phyloP scores from a whole-genome alignment of 2,113 vertebrate species.

The Bungarus multicinctus region DNA sequence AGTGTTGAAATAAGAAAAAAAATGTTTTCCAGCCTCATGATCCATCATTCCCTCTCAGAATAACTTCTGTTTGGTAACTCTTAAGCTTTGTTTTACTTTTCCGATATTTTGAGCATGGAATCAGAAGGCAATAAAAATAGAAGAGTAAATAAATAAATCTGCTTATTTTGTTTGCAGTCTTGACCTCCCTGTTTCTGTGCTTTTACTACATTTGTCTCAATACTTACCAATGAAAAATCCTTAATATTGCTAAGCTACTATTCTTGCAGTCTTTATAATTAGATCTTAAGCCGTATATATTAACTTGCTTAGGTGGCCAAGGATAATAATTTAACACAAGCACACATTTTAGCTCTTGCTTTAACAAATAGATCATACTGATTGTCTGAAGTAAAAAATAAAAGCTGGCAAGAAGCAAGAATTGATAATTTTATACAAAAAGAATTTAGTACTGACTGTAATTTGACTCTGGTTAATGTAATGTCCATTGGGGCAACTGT shows the following conservation, averaged over 20 bases:
- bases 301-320: slow-evolving; percentile 32
- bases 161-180: slow-evolving; percentile 16
- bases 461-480: background rate
- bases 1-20: background rate
- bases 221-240: slow-evolving; percentile 8
- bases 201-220: slow-evolving; percentile 22
- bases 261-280: slow-evolving; percentile 11
- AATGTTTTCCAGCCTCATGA: background rate
- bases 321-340: slow-evolving; percentile 16
- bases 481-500: background rate
- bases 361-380: slow-evolving; percentile 28
- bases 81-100: background rate
- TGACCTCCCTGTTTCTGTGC: background rate
- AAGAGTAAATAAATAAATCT: slow-evolving; percentile 35
- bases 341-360: slow-evolving; percentile 24
- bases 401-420: slow-evolving; percentile 3
- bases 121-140: slow-evolving; percentile 24
- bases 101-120: slow-evolving; percentile 1
- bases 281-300: slow-evolving; percentile 27
- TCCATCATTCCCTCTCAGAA: rapidly evolving
- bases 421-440: background rate
- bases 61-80: slow-evolving; percentile 6
- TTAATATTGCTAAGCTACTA: slow-evolving; percentile 11
- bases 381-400: slow-evolving; percentile 31
- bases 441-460: background rate